phyloP scores from a whole-genome alignment of 2,888 invertebrate genomes.

The Adelphocoris suturalis region DNA sequence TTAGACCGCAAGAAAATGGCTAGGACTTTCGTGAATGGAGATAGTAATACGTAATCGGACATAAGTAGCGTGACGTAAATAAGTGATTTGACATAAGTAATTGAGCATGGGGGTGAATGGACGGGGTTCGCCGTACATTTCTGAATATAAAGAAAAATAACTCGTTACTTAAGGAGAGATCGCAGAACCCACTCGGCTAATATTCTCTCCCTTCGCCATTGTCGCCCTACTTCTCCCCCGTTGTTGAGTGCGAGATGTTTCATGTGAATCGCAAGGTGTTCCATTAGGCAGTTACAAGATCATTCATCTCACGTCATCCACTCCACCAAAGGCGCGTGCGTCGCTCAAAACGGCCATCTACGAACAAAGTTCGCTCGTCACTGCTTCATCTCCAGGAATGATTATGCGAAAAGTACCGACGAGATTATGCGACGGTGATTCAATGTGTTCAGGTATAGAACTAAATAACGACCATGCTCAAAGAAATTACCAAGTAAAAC shows the following conservation, averaged over 20 bases:
- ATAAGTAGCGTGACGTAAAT: no score
- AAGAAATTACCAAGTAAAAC: no score
- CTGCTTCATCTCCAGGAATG: no score
- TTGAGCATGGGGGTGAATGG: not conserved
- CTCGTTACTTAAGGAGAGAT: conserved; percentile 26
- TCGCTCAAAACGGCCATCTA: not conserved
- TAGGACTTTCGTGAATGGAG: not conserved
- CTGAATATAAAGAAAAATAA: not conserved
- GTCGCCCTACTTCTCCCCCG: conserved; percentile 11
- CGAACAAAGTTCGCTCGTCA: no score
- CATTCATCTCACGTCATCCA: conserved; percentile 11
- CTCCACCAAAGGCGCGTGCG: not conserved
- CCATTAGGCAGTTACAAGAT: conserved; percentile 48
- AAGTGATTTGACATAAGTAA: no score
- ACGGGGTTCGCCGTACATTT: not conserved
- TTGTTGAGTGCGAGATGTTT: conserved; percentile 35
- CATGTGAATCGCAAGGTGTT: conserved; percentile 43
- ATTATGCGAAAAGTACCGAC: no score
- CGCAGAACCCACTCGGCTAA: conserved; percentile 11
- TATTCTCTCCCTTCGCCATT: not conserved
- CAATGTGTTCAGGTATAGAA: no score
- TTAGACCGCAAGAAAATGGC: not conserved
- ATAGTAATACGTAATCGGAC: no score
- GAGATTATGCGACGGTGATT: no score
- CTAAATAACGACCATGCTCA: no score